Base-by-base conservation (phyloP, 2,113 vertebrate species). In the Ceyx cyanopectus region DNA sequence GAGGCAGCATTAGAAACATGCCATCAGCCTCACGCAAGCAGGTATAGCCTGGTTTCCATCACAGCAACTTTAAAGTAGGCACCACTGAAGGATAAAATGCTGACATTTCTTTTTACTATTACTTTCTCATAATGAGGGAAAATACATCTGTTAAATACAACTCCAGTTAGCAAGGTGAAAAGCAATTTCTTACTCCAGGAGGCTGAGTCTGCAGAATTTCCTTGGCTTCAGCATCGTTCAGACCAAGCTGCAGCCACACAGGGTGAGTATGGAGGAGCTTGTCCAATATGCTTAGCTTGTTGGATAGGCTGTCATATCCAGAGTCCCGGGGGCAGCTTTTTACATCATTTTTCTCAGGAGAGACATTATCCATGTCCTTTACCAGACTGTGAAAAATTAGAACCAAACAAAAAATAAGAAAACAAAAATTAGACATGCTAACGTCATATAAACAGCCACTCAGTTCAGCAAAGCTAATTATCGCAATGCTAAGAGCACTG, bases 211-310 rank as follows among this genome's bases (percentile, higher is more conserved):
- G 97, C 30, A 99, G 97, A 60, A 99, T 97, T 63, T 87, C 93
- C 6, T 73, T 22, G 3, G 98, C 98, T 87, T 99, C 98, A 27
- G 98, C 97, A 41, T 99, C 98, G 19, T 94, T 98, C 89, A 99
- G 95, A 10, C 96, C 91, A 73, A 99, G 98, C 95, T 99, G 98
- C 51, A 99, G 97, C 99, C 99, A 99, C 60, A 98, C 97, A 4
- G 98, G 97, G 87, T 99, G 98, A 10, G 99, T 99, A 72, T 98
- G 98, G 14, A 98, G 98, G 54, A 99, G 98, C 67, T 98, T 96
- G 96, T 99, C 99, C 95, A 99, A 81, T 85, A 99, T 98, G 85
- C 99, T 99, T 93, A 99, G 98, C 93, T 98, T 98, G 94, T 97
- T 98, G 56, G 98, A 97, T 26, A 99, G 95, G 41, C 98, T 99